Evolutionary conservation across 2,113 vertebrate genomes (phyloP), one percentile per base, ranked within the genome.

Genomic region (Crotalus horridus): DNA sequence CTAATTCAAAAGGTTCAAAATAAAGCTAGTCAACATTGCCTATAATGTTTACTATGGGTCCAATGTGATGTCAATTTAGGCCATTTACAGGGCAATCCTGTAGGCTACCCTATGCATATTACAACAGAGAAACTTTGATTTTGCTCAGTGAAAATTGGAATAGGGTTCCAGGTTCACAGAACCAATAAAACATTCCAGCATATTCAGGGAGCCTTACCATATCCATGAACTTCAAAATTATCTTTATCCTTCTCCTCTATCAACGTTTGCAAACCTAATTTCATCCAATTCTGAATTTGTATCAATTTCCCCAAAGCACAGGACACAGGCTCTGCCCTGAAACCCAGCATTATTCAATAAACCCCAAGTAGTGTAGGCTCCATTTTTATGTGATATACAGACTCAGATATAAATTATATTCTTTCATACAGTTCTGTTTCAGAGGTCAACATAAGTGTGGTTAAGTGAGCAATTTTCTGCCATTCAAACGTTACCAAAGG

Each of bases 401-500:
- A 53, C 87, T 51, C n/a, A 58, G 33, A 46, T n/a, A 46, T 55
- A 81, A 17, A 61, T 92, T n/a, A 17, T 90, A 93, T 91, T 39
- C 89, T 46, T 95, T 74, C 87, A 91, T 94, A 95, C 96, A 95
- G 94, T 93, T 85, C 88, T 0, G 91, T 95, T 96, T 95, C 94
- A 96, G 96, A 96, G 97, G 96, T 96, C 95, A 96, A 85, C 9
- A 1, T 94, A 94, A 91, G 91, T 94, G 94, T 85, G 96, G 95
- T 95, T 96, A 93, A 43, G 94, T 91, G 93, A 95, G 95, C 95
- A 95, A 96, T 96, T 97, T 96, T 96, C 95, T 93, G 58, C 95
- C 90, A 95, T 97, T 96, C 97, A 96, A 96, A 94, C 0, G 0
- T 96, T 96, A 96, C 95, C 95, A 95, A 96, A 97, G 95, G 95